Base-by-base conservation (phyloP, 2,888 invertebrate genomes). In the Drosophila fungiperda region DNA sequence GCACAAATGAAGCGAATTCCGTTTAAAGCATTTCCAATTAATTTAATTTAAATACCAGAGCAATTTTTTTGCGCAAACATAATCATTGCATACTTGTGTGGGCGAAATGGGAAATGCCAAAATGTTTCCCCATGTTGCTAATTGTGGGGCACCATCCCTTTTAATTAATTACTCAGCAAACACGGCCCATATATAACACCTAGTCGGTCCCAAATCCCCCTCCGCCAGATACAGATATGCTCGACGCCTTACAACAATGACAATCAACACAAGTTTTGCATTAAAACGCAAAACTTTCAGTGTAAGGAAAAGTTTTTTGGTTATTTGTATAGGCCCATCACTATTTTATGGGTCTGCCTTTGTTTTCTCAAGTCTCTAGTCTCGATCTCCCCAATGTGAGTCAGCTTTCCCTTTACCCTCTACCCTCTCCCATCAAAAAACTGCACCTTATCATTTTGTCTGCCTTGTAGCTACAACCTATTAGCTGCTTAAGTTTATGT, bases 241-340 rank as follows among this genome's bases (percentile, higher is more conserved):
- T 45, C 45, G 45, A 36, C 38, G 60, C 78, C 63, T 58, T 45
- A 62, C 50, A 75, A 78, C 78, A 78, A 79, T 60, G 69, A 77
- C 74, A 70, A 64, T 77, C 72, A 77, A 87, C 86, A 83, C 72
- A 80, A 82, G 83, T 88, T 87, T 86, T 83, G 86, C 88, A 88
- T 86, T 87, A 86, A 80, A 80, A 72, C 73, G 74, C 54, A 80
- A 87, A 87, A 87, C 70, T 83, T 78, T 87, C 75, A 65, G 69
- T 76, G 57, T 57, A 42, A 53, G 63, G 62, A 78, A 87, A 86
- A 86, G 60, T 82, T 87, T 81, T 85, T 85, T 59, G 48, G 53
- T 60, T 81, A 81, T 87, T 83, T 87, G 82, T 85, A 82, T 84
- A 87, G 87, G 78, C 87, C 67, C 68, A 57, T 42, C 55, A 45